These are phyloP conservation scores for Platycnemis pennipes DNA, from an alignment of 2,888 invertebrate species.

Conservation along the genomic window DNA sequence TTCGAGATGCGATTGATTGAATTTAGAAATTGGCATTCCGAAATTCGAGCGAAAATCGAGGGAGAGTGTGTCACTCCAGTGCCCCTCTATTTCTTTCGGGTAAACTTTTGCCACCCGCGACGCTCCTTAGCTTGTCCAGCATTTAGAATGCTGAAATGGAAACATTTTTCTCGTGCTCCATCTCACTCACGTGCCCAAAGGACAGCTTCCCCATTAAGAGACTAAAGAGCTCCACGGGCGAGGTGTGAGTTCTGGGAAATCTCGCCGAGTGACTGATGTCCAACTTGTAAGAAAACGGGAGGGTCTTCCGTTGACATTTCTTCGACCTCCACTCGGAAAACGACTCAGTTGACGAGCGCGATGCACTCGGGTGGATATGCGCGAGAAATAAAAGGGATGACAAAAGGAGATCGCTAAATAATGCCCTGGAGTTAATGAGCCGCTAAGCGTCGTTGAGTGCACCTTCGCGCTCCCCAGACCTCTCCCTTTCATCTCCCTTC, in stretches of 20 bases:
- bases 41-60: too few relatives aligned
- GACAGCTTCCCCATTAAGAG: too few relatives aligned
- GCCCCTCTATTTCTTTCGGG: too few relatives aligned
- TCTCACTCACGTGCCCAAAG: too few relatives aligned
- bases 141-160: too few relatives aligned
- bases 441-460: conserved; percentile 32
- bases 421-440: not conserved
- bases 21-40: too few relatives aligned
- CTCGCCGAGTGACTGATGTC: not conserved
- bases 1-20: too few relatives aligned
- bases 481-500: not conserved
- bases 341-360: not conserved
- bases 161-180: too few relatives aligned
- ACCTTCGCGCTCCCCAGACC: not conserved
- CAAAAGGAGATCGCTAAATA: conserved; percentile 9
- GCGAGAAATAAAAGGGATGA: not conserved
- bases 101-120: too few relatives aligned
- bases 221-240: too few relatives aligned
- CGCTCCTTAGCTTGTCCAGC: too few relatives aligned
- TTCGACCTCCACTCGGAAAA: not conserved
- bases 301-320: conserved; percentile 22
- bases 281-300: not conserved
- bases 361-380: not conserved
- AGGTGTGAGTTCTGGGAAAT: not conserved
- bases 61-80: too few relatives aligned